Evolutionary conservation across 2,888 invertebrate genomes (phyloP).

Genomic region (Acrobasis repandana): DNA sequence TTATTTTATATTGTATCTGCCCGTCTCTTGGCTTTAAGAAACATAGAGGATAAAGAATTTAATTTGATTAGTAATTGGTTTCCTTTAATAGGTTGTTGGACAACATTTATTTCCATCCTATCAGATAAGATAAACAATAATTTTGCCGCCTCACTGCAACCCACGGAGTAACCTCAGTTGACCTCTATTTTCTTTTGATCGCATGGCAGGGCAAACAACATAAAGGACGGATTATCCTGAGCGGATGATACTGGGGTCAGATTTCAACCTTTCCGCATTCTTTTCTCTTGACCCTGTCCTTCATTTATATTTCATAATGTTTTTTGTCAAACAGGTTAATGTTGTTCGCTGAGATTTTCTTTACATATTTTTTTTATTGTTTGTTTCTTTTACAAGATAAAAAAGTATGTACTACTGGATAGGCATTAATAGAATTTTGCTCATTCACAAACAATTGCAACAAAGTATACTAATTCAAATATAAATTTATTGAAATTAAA

Average conservation of each 20-base stretch:
- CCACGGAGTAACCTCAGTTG: not conserved
- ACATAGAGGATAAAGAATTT: not conserved
- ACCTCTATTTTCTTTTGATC: not conserved
- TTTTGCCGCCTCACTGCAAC: not conserved
- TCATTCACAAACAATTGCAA: too few relatives aligned
- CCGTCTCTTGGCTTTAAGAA: not conserved
- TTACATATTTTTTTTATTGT: too few relatives aligned
- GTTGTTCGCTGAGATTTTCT: not conserved
- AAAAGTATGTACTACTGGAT: too few relatives aligned
- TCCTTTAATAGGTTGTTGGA: too few relatives aligned
- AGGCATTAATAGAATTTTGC: too few relatives aligned
- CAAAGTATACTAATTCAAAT: too few relatives aligned
- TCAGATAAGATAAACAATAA: not conserved
- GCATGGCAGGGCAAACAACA: slow-evolving; percentile 7
- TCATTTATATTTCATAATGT: slow-evolving; percentile 5
- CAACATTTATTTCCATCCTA: too few relatives aligned
- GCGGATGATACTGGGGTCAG: slow-evolving; percentile 10
- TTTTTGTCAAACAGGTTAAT: not conserved
- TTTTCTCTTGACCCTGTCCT: not conserved
- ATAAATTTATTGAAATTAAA: too few relatives aligned
- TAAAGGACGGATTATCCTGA: slow-evolving; percentile 4
- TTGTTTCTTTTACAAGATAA: too few relatives aligned
- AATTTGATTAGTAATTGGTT: too few relatives aligned
- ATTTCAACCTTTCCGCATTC: slow-evolving; percentile 10
- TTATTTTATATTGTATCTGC: slow-evolving; percentile 22